A percentile compares a stretch with the other conserved stretches of the same genome.
Evolutionary conservation across 2,113 vertebrate species (phyloP).

Genomic region (Chionomys nivalis): DNA sequence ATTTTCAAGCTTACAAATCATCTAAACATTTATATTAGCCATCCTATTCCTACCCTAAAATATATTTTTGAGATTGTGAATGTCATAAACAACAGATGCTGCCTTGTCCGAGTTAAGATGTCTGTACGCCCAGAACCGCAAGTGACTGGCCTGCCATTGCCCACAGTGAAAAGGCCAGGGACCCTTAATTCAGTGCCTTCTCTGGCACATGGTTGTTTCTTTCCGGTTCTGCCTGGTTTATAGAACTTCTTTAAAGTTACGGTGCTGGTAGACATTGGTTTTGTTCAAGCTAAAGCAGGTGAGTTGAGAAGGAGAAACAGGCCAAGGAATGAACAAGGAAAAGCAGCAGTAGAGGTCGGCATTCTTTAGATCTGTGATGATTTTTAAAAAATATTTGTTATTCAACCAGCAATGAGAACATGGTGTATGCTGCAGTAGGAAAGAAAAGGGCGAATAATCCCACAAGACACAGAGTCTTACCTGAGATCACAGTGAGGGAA

Average conservation of each 20-base stretch:
- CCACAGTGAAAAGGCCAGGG: neutral
- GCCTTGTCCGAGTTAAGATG: neutral
- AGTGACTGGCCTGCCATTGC: neutral
- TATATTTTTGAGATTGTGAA: neutral
- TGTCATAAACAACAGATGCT: neutral
- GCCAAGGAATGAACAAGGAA: neutral
- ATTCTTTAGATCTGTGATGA: neutral
- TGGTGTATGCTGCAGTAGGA: neutral
- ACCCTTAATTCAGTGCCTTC: neutral
- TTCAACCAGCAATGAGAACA: neutral
- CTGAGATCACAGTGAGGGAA: neutral
- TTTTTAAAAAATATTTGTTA: constrained; percentile 22
- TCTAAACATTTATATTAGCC: constrained; percentile 52
- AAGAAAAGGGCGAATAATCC: neutral
- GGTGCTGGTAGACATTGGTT: neutral
- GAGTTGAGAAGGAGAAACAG: neutral
- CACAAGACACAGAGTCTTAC: neutral
- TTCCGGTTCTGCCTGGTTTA: neutral
- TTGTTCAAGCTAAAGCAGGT: neutral
- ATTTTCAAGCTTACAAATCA: neutral
- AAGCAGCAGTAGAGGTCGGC: neutral
- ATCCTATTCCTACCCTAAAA: neutral
- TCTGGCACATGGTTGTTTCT: neutral
- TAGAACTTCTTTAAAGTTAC: neutral
- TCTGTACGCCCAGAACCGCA: too few relatives aligned